Conservation (phyloP, 2,888 invertebrate species). For the Zhengitettix transpicula region DNA sequence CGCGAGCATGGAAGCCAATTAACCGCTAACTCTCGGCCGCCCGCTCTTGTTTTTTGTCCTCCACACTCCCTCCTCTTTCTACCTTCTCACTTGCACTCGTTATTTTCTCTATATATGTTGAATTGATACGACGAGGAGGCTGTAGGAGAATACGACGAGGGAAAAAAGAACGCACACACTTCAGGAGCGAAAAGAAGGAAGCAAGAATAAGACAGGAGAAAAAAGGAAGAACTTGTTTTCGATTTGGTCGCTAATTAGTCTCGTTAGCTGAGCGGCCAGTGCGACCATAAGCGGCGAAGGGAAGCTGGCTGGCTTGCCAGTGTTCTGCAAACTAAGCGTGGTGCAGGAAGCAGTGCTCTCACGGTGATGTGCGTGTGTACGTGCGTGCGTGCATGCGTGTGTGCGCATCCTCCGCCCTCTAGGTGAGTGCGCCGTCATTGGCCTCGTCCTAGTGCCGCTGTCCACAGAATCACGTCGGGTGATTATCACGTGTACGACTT, state of each 20-base stretch:
- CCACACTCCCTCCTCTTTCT: background rate
- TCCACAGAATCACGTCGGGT: too few species aligned
- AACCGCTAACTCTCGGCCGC: background rate
- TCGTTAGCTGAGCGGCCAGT: constrained; percentile 23
- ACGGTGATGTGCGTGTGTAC: too few species aligned
- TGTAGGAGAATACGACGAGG: background rate
- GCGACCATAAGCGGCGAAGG: background rate
- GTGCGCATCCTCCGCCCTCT: too few species aligned
- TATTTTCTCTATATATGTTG: background rate
- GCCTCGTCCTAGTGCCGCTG: too few species aligned
- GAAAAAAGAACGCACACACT: background rate
- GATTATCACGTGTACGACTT: too few species aligned
- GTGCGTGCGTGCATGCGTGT: too few species aligned
- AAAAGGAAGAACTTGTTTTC: constrained; percentile 25
- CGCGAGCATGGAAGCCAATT: background rate
- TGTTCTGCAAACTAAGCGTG: too few species aligned
- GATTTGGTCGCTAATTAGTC: constrained; percentile 31
- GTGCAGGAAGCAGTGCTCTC: too few species aligned
- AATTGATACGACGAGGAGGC: background rate
- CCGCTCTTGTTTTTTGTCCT: background rate
- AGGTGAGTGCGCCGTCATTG: too few species aligned
- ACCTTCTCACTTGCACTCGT: background rate
- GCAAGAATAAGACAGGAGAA: background rate
- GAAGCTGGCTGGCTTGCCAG: background rate
- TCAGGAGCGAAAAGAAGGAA: too few species aligned